Percentiles rank a stretch among this genome's conserved stretches.
Evolutionary conservation across 2,113 vertebrate genomes (phyloP).

Genomic region (Esox niger): DNA sequence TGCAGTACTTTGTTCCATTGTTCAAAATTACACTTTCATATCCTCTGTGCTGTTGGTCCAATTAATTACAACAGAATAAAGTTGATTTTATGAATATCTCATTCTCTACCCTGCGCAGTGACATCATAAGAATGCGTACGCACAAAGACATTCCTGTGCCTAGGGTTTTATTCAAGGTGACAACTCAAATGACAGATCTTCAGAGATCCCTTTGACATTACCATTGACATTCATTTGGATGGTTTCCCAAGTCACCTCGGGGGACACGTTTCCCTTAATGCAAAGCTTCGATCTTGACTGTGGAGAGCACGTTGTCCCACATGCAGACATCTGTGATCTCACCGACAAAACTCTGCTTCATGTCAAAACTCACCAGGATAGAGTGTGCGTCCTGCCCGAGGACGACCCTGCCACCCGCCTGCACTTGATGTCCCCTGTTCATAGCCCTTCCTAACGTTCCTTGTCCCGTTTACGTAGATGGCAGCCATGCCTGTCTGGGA

Average conservation of each 20-base stretch:
- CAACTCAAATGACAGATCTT: conserved; percentile 22
- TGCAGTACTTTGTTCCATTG: too few relatives aligned
- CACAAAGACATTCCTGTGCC: too few relatives aligned
- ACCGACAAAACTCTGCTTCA: conserved; percentile 42
- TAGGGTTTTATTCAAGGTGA: too few relatives aligned
- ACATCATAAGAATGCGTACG: too few relatives aligned
- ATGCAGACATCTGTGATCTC: conserved; percentile 42
- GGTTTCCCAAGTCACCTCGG: conserved; percentile 35
- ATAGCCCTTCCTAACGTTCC: conserved; percentile 42
- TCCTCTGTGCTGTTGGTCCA: too few relatives aligned
- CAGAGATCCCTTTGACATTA: conserved; percentile 19
- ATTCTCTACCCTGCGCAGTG: too few relatives aligned
- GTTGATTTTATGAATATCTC: too few relatives aligned
- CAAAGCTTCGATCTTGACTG: conserved; percentile 2
- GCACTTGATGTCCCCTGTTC: conserved; percentile 5
- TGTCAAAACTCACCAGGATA: background rate
- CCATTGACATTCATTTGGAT: background rate
- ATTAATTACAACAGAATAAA: too few relatives aligned
- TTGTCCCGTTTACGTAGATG: conserved; percentile 33
- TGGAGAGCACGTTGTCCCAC: conserved; percentile 48
- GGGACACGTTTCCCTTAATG: background rate
- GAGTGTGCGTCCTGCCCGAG: conserved; percentile 40
- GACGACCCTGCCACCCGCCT: background rate
- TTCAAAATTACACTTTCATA: too few relatives aligned
- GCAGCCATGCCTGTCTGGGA: conserved; percentile 27